These are phyloP conservation scores for Athripsodes cinereus DNA, from an alignment of 2,888 invertebrate genomes.

Conservation along the genomic window DNA sequence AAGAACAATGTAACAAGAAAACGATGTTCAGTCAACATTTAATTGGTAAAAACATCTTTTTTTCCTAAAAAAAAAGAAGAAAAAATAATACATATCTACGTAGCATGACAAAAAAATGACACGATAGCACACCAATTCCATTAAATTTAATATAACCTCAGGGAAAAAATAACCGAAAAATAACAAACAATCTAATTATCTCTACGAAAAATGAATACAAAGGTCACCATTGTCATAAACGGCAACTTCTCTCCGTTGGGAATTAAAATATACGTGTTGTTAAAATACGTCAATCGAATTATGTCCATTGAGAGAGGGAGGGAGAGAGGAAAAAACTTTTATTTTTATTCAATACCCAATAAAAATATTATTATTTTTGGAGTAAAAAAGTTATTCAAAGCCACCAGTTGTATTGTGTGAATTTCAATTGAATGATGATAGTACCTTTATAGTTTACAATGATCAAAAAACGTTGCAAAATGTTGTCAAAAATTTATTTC, in stretches of 20 bases:
- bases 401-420: too few species aligned
- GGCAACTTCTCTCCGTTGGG: background rate
- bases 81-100: too few species aligned
- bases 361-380: background rate
- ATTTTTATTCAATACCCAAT: background rate
- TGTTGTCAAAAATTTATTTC: too few species aligned
- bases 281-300: conserved; percentile 1
- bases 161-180: background rate
- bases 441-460: too few species aligned
- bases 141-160: background rate
- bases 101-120: background rate
- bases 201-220: background rate
- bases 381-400: too few species aligned
- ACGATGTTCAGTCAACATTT: too few species aligned
- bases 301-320: background rate
- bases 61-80: too few species aligned
- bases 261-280: background rate
- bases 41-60: too few species aligned
- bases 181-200: conserved; percentile 2
- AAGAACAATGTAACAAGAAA: too few species aligned
- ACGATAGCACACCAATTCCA: background rate
- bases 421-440: too few species aligned
- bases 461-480: too few species aligned
- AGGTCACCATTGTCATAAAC: background rate
- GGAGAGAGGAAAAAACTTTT: background rate